Percentiles rank a stretch among this genome's conserved stretches.
These are phyloP conservation scores for Gambusia yucatana DNA, from an alignment of 2,797 vertebrate genomes.

Conservation along the genomic window DNA sequence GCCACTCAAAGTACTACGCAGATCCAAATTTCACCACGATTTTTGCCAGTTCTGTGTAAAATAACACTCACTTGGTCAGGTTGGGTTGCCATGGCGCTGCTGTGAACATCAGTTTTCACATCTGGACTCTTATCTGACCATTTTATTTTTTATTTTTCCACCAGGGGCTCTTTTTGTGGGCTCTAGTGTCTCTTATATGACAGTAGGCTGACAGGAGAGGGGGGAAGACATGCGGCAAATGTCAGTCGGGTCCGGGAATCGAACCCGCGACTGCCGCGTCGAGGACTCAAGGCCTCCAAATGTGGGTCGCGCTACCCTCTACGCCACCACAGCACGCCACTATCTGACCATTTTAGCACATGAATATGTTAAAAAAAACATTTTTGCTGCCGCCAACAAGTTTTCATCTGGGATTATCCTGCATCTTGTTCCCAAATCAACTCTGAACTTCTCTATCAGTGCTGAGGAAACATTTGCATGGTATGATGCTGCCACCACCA, in stretches of 20 bases:
- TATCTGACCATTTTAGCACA: neutral
- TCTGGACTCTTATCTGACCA: neutral
- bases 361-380: neutral
- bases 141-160: too few relatives aligned
- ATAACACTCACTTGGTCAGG: neutral
- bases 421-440: neutral
- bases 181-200: too few relatives aligned
- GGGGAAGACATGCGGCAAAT: too few relatives aligned
- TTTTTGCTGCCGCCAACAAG: neutral
- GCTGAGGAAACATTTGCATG: neutral
- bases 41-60: neutral
- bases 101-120: neutral
- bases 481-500: neutral
- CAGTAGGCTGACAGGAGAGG: too few relatives aligned
- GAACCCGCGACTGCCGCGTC: too few relatives aligned
- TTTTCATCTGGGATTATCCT: neutral
- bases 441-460: neutral
- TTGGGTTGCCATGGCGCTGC: neutral
- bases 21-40: neutral
- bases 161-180: too few relatives aligned
- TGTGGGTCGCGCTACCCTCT: too few relatives aligned
- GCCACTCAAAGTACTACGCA: neutral
- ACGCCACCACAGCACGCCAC: too few relatives aligned
- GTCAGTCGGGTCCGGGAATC: too few relatives aligned
- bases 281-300: too few relatives aligned